Evolutionary conservation across 2,797 vertebrate genomes (phyloP).

Genomic region (Brachyalestes nurse): DNA sequence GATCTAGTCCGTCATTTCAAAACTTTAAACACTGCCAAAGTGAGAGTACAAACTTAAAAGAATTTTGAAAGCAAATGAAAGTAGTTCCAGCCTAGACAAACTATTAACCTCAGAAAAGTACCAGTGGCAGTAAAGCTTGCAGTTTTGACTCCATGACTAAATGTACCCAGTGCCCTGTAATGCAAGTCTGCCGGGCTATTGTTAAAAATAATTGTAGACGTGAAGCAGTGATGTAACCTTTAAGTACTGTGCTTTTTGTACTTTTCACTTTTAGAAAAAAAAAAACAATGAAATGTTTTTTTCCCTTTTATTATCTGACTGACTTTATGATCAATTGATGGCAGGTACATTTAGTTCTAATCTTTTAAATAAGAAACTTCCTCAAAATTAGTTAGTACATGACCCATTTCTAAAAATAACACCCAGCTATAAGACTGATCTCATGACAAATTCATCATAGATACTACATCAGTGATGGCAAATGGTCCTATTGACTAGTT

Average conservation of each 20-base stretch:
- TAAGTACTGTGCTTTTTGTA: neutral
- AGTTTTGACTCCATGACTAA: neutral
- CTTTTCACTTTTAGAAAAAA: neutral
- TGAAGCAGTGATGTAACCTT: neutral
- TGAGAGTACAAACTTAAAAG: constrained; percentile 18
- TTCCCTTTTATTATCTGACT: neutral
- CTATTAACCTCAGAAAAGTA: neutral
- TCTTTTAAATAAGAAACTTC: neutral
- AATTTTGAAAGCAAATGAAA: constrained; percentile 38
- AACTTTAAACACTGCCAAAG: constrained; percentile 34
- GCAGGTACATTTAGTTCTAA: neutral
- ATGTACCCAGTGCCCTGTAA: neutral
- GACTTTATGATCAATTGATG: neutral
- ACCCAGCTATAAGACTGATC: neutral
- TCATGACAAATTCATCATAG: neutral
- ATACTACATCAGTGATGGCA: neutral
- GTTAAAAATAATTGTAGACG: neutral
- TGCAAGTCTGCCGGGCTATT: neutral
- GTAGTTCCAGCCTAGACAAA: constrained; percentile 5
- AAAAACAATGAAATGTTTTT: neutral
- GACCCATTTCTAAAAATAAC: neutral
- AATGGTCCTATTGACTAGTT: neutral
- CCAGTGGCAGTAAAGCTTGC: neutral
- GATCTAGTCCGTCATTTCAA: constrained; percentile 6
- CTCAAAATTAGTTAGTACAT: neutral